Conservation (phyloP, 1,140 invertebrate genomes). For the Caenorhabditis tropicalis region DNA sequence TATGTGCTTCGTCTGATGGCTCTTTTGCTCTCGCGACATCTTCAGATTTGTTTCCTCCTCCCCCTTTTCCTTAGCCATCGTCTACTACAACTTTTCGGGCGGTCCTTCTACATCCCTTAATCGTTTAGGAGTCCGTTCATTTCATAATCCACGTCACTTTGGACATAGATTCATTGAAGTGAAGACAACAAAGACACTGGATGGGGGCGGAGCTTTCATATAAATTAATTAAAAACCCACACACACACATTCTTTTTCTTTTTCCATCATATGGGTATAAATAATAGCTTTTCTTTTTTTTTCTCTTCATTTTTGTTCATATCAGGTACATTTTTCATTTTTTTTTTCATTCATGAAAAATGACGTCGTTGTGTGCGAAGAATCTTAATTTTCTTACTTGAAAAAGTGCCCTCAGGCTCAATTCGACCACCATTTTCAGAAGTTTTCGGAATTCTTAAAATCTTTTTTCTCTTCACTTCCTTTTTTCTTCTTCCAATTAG, state of each 20-base stretch:
- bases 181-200: not conserved
- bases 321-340: slow-evolving; percentile 18
- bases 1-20: slow-evolving; percentile 33
- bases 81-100: slow-evolving; percentile 20
- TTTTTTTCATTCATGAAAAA: not conserved
- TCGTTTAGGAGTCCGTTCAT: slow-evolving; percentile 23
- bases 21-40: slow-evolving; percentile 39
- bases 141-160: not conserved
- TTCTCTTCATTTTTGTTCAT: not conserved
- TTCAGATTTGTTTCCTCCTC: slow-evolving; percentile 43
- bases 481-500: not conserved
- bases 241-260: not conserved
- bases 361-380: slow-evolving; percentile 20
- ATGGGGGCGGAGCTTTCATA: not conserved
- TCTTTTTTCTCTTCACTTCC: not conserved
- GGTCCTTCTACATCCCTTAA: not conserved
- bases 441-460: not conserved
- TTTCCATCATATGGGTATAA: slow-evolving; percentile 12
- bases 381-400: not conserved
- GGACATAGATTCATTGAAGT: not conserved
- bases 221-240: slow-evolving; percentile 37
- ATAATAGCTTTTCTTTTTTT: slow-evolving; percentile 6
- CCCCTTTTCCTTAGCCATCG: not conserved
- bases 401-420: not conserved
- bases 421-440: not conserved